Evolutionary conservation across 1,140 invertebrate species (phyloP).

Genomic region (Saccostrea echinata): DNA sequence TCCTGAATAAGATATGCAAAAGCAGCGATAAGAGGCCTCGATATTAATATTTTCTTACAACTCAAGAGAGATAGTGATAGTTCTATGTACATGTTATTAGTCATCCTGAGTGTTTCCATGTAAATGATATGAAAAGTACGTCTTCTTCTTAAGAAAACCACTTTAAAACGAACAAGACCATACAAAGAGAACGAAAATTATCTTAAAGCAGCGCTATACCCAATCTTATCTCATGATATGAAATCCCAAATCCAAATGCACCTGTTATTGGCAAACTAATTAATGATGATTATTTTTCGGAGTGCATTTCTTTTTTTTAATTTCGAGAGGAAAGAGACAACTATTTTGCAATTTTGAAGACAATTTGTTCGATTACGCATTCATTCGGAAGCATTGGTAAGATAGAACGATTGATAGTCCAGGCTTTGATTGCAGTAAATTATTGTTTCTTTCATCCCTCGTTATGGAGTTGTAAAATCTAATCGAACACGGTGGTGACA

Average conservation of each 20-base stretch:
- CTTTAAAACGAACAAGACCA: background rate
- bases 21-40: background rate
- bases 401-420: conserved; percentile 3
- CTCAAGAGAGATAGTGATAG: background rate
- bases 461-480: conserved; percentile 37
- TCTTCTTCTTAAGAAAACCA: conserved; percentile 5
- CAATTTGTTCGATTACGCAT: conserved; percentile 37
- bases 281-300: conserved; percentile 36
- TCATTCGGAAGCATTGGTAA: conserved; percentile 34
- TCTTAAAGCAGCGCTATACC: background rate
- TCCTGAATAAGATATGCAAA: conserved; percentile 35
- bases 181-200: background rate
- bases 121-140: background rate
- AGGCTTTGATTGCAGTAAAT: conserved; percentile 33
- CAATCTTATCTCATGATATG: conserved; percentile 32
- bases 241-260: conserved; percentile 8
- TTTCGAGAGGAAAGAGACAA: conserved; percentile 34
- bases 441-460: conserved; percentile 35
- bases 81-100: background rate
- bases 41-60: conserved; percentile 11
- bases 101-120: conserved; percentile 6
- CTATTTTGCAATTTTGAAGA: conserved; percentile 29
- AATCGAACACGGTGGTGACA: conserved; percentile 19
- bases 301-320: conserved; percentile 19
- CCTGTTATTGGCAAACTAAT: conserved; percentile 34